Evolutionary conservation across 2,888 invertebrate genomes (phyloP).

Genomic region (Linnaemya vulpina): DNA sequence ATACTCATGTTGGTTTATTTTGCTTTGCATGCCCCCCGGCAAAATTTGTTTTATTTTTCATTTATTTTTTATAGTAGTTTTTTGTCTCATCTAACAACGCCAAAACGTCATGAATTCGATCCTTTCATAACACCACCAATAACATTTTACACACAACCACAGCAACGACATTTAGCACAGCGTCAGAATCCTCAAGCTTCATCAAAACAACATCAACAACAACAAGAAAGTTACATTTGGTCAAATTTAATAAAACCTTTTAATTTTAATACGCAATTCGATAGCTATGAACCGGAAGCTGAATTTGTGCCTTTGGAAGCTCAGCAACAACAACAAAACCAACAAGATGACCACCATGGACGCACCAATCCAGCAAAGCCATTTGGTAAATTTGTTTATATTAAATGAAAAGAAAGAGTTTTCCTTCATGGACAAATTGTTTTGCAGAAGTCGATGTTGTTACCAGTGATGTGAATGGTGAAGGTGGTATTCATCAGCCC

Average conservation of each 20-base stretch:
- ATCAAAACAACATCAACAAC: conserved; percentile 65
- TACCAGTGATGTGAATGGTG: conserved; percentile 77
- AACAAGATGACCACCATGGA: conserved; percentile 28
- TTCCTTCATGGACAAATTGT: neutral
- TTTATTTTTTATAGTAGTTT: conserved; percentile 75
- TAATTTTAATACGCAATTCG: conserved; percentile 74
- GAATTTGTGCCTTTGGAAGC: conserved; percentile 79
- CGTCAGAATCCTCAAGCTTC: conserved; percentile 55
- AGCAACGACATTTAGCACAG: conserved; percentile 73
- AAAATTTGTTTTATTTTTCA: conserved; percentile 52
- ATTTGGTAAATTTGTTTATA: conserved; percentile 74
- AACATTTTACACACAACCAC: conserved; percentile 63
- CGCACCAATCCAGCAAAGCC: conserved; percentile 75
- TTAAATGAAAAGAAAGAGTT: neutral
- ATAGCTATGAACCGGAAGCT: conserved; percentile 76
- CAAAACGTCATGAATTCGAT: conserved; percentile 77
- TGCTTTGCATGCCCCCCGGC: conserved; percentile 62
- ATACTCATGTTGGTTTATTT: conserved; percentile 23
- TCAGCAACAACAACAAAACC: conserved; percentile 73
- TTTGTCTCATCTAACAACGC: conserved; percentile 79
- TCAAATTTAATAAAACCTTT: conserved; percentile 76
- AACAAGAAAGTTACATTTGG: conserved; percentile 76
- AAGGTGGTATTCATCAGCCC: conserved; percentile 74
- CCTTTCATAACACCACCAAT: conserved; percentile 76
- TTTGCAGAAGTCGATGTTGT: conserved; percentile 79